phyloP scores from a whole-genome alignment of 2,113 vertebrate species.

The Cyanoderma ruficeps region DNA sequence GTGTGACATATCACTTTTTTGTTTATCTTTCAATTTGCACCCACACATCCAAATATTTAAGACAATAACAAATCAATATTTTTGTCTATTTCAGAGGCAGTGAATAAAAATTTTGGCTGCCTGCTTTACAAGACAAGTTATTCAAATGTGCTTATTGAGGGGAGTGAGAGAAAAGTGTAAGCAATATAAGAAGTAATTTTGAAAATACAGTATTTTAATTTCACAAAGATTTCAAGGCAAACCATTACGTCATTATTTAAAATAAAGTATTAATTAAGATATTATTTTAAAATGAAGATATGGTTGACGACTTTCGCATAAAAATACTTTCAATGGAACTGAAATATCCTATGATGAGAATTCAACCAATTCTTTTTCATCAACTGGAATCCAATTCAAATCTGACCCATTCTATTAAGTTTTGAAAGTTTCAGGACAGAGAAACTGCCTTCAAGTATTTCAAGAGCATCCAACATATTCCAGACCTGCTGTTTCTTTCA shows the following conservation, averaged over 20 bases:
- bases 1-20: neutral
- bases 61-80: neutral
- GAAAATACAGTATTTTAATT: conserved; percentile 41
- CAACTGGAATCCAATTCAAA: neutral
- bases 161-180: neutral
- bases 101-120: neutral
- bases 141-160: neutral
- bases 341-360: neutral
- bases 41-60: neutral
- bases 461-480: neutral
- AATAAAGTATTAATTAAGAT: conserved; percentile 45
- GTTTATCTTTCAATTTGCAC: neutral
- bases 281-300: conserved; percentile 34
- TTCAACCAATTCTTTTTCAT: neutral
- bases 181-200: neutral
- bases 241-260: conserved; percentile 5
- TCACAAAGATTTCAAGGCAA: conserved; percentile 15
- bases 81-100: neutral
- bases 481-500: neutral
- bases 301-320: neutral
- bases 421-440: neutral
- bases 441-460: neutral
- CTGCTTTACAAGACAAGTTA: neutral
- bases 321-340: neutral
- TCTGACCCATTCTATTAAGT: neutral